A percentile compares a stretch with the other conserved stretches of the same genome.
These are phyloP conservation scores for Trichonephila clavata DNA, from an alignment of 1,140 invertebrate genomes.

Conservation along the genomic window DNA sequence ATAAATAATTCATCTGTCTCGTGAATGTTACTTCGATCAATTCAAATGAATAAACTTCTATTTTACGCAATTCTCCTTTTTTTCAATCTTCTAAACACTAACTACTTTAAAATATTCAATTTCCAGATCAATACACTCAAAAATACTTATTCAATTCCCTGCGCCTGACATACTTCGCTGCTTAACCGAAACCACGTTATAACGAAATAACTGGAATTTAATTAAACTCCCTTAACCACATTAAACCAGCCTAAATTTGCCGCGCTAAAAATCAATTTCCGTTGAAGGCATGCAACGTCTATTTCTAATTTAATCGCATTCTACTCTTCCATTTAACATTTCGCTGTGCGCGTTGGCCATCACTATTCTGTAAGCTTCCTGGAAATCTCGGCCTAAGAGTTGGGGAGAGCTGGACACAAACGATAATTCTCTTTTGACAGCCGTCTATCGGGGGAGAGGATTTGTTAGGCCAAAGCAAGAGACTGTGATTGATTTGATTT, in stretches of 20 bases:
- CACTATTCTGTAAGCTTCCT: slow-evolving; percentile 16
- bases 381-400: neutral
- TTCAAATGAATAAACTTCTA: too few relatives aligned
- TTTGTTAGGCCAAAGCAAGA: neutral
- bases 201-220: too few relatives aligned
- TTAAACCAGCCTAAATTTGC: neutral
- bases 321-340: slow-evolving; percentile 20
- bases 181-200: too few relatives aligned
- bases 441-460: neutral
- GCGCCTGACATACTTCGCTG: too few relatives aligned
- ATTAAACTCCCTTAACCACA: too few relatives aligned
- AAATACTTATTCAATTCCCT: too few relatives aligned
- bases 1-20: too few relatives aligned
- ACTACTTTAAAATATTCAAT: too few relatives aligned
- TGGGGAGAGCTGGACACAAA: neutral
- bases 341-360: neutral
- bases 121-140: too few relatives aligned
- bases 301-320: slow-evolving; percentile 24
- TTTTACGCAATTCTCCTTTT: too few relatives aligned
- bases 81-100: too few relatives aligned
- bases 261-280: neutral
- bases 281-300: neutral
- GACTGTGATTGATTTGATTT: slow-evolving; percentile 25
- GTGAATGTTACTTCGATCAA: too few relatives aligned
- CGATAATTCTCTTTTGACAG: slow-evolving; percentile 38